These are phyloP conservation scores for Tanaodytes sp. DNA, from an alignment of 2,888 invertebrate genomes.

Conservation along the genomic window DNA sequence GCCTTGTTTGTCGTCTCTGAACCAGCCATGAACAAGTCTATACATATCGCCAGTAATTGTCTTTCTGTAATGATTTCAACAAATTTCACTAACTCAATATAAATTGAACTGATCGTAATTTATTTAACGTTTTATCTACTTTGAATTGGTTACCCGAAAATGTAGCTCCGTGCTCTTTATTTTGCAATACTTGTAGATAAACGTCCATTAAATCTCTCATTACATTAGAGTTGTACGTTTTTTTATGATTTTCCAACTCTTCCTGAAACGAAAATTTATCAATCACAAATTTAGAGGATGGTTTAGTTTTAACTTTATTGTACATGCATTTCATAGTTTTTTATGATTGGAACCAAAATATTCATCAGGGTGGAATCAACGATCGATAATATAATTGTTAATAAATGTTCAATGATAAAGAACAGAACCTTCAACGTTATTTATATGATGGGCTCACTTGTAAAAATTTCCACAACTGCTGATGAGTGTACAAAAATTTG, in stretches of 20 bases:
- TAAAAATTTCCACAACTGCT: conserved; percentile 82
- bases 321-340: too few species aligned
- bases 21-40: conserved; percentile 91
- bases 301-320: too few species aligned
- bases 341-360: too few species aligned
- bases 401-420: conserved; percentile 16
- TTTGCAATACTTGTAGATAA: conserved; percentile 81
- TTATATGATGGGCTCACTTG: conserved; percentile 65
- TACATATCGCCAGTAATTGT: conserved; percentile 84
- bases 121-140: too few species aligned
- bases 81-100: too few species aligned
- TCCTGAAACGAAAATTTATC: conserved; percentile 69
- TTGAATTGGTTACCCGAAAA: conserved; percentile 73
- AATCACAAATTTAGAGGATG: too few species aligned
- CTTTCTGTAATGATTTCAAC: conserved; percentile 80
- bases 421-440: conserved; percentile 35
- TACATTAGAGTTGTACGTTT: conserved; percentile 77
- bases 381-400: too few species aligned
- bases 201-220: conserved; percentile 88
- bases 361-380: too few species aligned
- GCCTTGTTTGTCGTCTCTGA: conserved; percentile 89
- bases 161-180: conserved; percentile 75
- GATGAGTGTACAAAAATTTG: conserved; percentile 81
- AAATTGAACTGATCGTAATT: too few species aligned
- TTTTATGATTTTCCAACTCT: conserved; percentile 82